A percentile compares a stretch with the other conserved stretches of the same genome.
Conservation (phyloP, 1,140 invertebrate genomes). For the Aphidius ervi region DNA sequence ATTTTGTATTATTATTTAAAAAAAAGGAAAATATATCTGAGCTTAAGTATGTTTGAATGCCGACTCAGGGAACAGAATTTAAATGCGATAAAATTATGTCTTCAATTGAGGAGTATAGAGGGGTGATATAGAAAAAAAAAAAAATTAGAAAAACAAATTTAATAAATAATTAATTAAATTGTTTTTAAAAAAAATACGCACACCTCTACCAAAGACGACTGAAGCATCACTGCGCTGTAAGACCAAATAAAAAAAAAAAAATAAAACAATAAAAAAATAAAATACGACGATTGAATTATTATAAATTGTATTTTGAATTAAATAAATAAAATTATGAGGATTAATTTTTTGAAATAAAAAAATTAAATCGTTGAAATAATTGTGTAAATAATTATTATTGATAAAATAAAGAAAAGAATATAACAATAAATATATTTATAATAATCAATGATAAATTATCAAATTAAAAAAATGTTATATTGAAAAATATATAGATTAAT, state of each 20-base stretch:
- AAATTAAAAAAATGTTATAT: too few species aligned
- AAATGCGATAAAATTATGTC: slow-evolving; percentile 31
- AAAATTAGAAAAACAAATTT: neutral
- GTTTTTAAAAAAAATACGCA: slow-evolving; percentile 23
- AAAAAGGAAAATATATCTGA: slow-evolving; percentile 13
- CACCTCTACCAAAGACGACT: slow-evolving; percentile 46
- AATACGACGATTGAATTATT: neutral
- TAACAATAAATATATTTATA: too few species aligned
- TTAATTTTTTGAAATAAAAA: too few species aligned
- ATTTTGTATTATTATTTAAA: neutral
- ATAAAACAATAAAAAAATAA: slow-evolving; percentile 20
- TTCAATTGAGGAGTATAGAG: slow-evolving; percentile 19
- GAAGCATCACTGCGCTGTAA: slow-evolving; percentile 40
- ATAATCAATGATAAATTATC: too few species aligned
- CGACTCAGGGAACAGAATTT: slow-evolving; percentile 46
- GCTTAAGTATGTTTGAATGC: slow-evolving; percentile 43
- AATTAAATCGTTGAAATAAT: too few species aligned
- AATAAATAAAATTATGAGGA: neutral
- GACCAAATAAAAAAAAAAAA: slow-evolving; percentile 38
- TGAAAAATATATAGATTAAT: too few species aligned
- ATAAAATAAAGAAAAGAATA: too few species aligned
- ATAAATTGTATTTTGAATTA: neutral
- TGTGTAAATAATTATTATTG: too few species aligned
- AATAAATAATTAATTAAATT: neutral
- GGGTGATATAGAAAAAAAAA: slow-evolving; percentile 20